These are phyloP conservation scores for Vespertilio murinus DNA, from an alignment of 2,797 vertebrate species.

Conservation along the genomic window DNA sequence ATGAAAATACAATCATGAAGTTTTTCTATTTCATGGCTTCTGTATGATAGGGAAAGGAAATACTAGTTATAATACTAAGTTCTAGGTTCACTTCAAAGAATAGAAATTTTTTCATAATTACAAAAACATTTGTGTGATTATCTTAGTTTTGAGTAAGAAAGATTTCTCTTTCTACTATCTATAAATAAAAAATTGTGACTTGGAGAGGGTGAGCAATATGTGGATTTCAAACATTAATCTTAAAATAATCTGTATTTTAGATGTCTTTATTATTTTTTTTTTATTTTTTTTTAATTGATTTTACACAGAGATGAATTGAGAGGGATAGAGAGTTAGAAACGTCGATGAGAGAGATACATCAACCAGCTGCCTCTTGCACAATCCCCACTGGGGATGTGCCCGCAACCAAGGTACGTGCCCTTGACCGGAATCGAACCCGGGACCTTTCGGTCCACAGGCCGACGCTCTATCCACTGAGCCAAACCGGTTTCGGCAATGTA, in stretches of 20 bases:
- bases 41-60: not conserved
- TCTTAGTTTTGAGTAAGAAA: not conserved
- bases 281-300: too few species aligned
- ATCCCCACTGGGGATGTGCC: too few species aligned
- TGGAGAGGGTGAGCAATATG: not conserved
- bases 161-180: not conserved
- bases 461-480: too few species aligned
- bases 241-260: not conserved
- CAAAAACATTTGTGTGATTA: not conserved
- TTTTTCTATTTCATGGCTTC: not conserved
- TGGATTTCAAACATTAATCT: not conserved
- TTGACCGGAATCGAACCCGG: too few species aligned
- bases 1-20: not conserved
- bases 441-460: too few species aligned
- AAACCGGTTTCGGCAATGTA: too few species aligned
- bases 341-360: too few species aligned
- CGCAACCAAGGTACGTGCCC: too few species aligned
- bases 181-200: not conserved
- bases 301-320: too few species aligned
- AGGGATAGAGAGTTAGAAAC: too few species aligned
- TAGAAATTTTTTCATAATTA: not conserved
- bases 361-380: too few species aligned
- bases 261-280: too few species aligned
- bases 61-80: not conserved
- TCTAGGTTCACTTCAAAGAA: not conserved